Conservation (phyloP, 2,888 invertebrate species). For the Fabriciana adippe region DNA sequence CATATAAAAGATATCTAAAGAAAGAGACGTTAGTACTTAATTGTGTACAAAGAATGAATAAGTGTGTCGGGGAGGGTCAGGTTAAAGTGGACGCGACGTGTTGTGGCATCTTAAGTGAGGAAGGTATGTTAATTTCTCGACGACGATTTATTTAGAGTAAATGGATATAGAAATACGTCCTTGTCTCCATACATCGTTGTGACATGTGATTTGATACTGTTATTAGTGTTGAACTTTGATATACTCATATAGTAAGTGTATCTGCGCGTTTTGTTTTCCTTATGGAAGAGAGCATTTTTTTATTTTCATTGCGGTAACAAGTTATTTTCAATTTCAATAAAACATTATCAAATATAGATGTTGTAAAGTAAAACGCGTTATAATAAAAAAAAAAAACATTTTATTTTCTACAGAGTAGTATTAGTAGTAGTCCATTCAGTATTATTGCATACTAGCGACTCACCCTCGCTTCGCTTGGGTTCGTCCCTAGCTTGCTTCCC, state of each 20-base stretch:
- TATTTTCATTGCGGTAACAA: too few species aligned
- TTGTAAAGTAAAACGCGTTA: too few species aligned
- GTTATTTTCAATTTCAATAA: too few species aligned
- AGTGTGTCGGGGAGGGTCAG: slow-evolving; percentile 42
- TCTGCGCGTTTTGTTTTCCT: background rate
- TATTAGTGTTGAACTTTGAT: slow-evolving; percentile 24
- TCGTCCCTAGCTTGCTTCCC: too few species aligned
- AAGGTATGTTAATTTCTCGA: slow-evolving; percentile 65
- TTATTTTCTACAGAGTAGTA: too few species aligned
- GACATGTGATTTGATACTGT: slow-evolving; percentile 35
- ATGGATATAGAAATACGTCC: slow-evolving; percentile 21
- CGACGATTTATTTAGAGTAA: slow-evolving; percentile 57
- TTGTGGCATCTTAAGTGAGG: slow-evolving; percentile 60
- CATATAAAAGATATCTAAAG: too few species aligned
- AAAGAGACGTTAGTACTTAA: background rate
- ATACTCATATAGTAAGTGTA: background rate
- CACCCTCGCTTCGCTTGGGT: too few species aligned
- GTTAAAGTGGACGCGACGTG: slow-evolving; percentile 43
- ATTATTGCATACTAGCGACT: too few species aligned
- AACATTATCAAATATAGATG: too few species aligned
- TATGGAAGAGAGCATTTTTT: too few species aligned
- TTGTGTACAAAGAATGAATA: background rate
- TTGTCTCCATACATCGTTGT: slow-evolving; percentile 30
- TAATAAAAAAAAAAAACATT: too few species aligned
- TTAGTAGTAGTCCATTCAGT: too few species aligned